Base-by-base conservation (phyloP, 2,113 vertebrate species). In the Accipiter virgatus region DNA sequence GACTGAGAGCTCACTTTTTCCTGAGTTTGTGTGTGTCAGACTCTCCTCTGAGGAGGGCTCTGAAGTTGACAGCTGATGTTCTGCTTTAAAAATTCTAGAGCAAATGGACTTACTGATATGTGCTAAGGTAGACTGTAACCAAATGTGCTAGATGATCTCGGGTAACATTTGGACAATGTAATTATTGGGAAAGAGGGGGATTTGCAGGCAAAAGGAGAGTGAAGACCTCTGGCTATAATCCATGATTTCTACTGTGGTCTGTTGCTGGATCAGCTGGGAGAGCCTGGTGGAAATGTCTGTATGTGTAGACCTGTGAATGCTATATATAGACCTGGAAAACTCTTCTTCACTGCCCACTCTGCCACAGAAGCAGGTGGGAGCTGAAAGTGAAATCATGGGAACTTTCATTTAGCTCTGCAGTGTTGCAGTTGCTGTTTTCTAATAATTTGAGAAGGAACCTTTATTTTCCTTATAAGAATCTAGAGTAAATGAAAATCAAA, bases 1-100 rank as follows among this genome's bases (percentile, higher is more conserved):
- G 48, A 42, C 18, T 34, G 34, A 26, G 20, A 32, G 17, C 10
- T 70, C 0, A 0, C 18, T 81, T 84, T 56, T 47, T 9, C 13
- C 16, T 18, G 23, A 34, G 13, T 67, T 52, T 55, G 15, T 53
- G 42, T 1, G 1, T 61, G 58, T 8, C 31, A 47, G 43, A 11
- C 59, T 13, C 43, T 45, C 10, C 17, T 23, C 26, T 50, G 43
- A 70, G 63, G 43, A 61, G 34, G 18, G 2, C 23, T 89, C 47
- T 5, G 5, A 72, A 50, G 32, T 14, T 74, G 47, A 17, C 32
- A 59, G 20, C 42, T 58, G n/a, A 4, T 82, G 9, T 32, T 56
- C 38, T 75, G 61, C 61, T 73, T 40, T 77, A 47, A 81, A 80
- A 83, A 31, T 47, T 11, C 40, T 52, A 12, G 3, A 67, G n/a